phyloP scores from a whole-genome alignment of 2,888 invertebrate genomes.

The Sesia bembeciformis region DNA sequence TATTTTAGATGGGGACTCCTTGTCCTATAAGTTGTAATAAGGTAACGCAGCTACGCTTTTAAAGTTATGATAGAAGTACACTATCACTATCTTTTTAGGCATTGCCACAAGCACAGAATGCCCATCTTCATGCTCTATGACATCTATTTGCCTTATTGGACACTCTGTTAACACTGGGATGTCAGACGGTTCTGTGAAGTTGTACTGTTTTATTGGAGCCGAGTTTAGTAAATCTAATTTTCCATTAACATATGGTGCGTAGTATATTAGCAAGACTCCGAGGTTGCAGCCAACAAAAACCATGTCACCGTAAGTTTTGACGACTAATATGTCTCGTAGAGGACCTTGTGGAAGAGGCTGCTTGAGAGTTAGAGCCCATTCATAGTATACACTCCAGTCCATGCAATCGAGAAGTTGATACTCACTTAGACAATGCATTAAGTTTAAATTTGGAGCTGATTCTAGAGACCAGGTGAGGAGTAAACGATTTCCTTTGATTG shows the following conservation, averaged over 20 bases:
- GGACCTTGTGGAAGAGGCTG: conserved; percentile 34
- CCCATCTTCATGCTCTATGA: conserved; percentile 35
- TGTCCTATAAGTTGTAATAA: neutral
- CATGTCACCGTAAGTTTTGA: conserved; percentile 42
- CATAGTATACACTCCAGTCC: conserved; percentile 44
- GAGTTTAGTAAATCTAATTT: conserved; percentile 38
- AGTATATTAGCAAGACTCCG: conserved; percentile 46
- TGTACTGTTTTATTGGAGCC: conserved; percentile 40
- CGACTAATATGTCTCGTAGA: conserved; percentile 31
- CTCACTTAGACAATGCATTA: conserved; percentile 22
- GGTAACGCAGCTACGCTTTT: conserved; percentile 13
- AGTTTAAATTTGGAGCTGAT: conserved; percentile 15
- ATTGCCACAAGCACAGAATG: conserved; percentile 49
- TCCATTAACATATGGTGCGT: conserved; percentile 31
- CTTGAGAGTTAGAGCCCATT: conserved; percentile 38
- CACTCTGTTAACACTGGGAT: conserved; percentile 39
- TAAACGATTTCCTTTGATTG: conserved; percentile 16
- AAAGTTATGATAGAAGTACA: conserved; percentile 38
- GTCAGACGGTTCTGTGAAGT: conserved; percentile 40
- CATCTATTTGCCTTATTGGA: conserved; percentile 46
- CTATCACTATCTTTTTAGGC: conserved; percentile 48
- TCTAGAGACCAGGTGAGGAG: conserved; percentile 19
- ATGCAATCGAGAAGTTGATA: conserved; percentile 44
- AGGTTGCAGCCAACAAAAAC: conserved; percentile 47
- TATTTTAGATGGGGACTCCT: too few relatives aligned